Conservation (phyloP, 2,888 invertebrate genomes). For the Eugnorisma glareosa region DNA sequence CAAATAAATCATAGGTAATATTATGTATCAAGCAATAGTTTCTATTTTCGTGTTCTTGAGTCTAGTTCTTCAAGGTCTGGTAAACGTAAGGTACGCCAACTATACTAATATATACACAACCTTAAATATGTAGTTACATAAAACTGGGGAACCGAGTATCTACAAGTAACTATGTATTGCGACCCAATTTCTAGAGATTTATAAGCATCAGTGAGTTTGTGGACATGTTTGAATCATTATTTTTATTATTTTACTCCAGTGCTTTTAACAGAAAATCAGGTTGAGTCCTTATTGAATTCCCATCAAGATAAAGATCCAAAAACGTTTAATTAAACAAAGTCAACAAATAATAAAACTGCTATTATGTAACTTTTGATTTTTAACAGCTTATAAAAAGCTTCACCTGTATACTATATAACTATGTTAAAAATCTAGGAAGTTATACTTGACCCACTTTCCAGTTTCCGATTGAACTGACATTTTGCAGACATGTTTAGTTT, state of each 20-base stretch:
- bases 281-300: neutral
- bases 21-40: neutral
- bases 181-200: constrained; percentile 4
- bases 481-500: neutral
- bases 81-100: constrained; percentile 21
- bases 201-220: neutral
- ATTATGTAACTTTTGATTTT: neutral
- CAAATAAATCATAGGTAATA: neutral
- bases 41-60: constrained; percentile 10
- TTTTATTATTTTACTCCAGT: neutral
- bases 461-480: neutral
- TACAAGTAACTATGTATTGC: constrained; percentile 5
- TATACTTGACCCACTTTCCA: neutral
- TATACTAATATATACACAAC: neutral
- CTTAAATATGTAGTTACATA: neutral
- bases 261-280: neutral
- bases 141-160: constrained; percentile 18
- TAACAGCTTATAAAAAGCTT: neutral
- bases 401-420: too few relatives aligned
- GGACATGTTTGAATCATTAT: neutral
- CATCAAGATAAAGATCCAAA: neutral
- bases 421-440: too few relatives aligned
- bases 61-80: constrained; percentile 25
- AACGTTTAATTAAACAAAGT: neutral
- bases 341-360: too few relatives aligned